Conservation (phyloP, 2,888 invertebrate species). For the Polydrusus pterygomalis region DNA sequence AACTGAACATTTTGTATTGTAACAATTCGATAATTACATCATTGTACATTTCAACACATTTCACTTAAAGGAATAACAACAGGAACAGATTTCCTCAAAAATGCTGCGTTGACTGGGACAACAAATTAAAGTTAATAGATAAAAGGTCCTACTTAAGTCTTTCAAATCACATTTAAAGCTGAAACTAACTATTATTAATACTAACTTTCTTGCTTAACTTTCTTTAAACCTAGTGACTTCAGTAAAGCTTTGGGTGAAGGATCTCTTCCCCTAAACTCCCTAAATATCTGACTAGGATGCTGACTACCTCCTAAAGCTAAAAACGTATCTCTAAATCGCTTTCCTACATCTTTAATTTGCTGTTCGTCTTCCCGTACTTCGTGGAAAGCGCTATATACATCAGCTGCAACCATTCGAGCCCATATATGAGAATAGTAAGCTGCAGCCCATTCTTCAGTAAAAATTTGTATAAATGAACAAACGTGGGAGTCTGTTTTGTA, state of each 20-base stretch:
- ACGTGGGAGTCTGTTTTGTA: constrained; percentile 89
- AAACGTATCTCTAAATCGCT: constrained; percentile 87
- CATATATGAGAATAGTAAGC: constrained; percentile 91
- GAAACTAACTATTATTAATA: not conserved
- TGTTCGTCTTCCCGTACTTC: constrained; percentile 77
- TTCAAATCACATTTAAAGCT: constrained; percentile 21
- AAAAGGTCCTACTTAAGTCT: not conserved
- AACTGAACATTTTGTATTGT: not conserved
- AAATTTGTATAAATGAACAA: constrained; percentile 88
- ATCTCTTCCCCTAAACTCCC: constrained; percentile 93
- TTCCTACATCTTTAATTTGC: constrained; percentile 77
- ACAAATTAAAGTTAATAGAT: constrained; percentile 4
- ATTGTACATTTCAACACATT: not conserved
- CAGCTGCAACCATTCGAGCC: constrained; percentile 93
- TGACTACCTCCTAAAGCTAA: constrained; percentile 88
- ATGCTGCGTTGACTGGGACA: not conserved
- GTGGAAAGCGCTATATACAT: constrained; percentile 89
- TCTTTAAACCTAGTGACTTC: constrained; percentile 73
- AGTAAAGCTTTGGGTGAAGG: constrained; percentile 90
- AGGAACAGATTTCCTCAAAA: constrained; percentile 3
- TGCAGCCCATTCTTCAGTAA: constrained; percentile 89
- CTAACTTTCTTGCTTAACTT: constrained; percentile 44
- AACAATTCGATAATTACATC: not conserved
- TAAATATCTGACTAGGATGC: constrained; percentile 89
- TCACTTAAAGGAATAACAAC: not conserved